These are phyloP conservation scores for Pelecanus crispus DNA, from an alignment of 2,113 vertebrate genomes.

Conservation along the genomic window DNA sequence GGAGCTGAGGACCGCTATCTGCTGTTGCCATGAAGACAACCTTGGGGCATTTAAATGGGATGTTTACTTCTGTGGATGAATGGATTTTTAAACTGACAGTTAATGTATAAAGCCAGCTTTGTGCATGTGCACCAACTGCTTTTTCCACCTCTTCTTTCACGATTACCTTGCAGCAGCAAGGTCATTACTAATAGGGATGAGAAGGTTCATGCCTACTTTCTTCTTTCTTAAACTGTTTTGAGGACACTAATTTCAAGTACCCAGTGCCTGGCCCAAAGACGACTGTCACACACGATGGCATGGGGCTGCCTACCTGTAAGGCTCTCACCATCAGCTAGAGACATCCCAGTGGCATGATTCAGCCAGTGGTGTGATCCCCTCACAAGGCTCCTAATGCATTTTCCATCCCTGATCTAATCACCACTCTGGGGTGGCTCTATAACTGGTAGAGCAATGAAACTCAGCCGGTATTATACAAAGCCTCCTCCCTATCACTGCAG, in stretches of 20 bases:
- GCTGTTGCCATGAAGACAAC: not conserved
- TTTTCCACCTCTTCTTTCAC: not conserved
- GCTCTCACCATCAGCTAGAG: not conserved
- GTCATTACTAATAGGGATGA: not conserved
- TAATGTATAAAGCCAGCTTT: not conserved
- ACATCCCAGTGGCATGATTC: not conserved
- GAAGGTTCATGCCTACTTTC: not conserved
- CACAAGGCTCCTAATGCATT: not conserved
- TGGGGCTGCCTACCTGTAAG: not conserved
- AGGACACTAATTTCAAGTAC: not conserved
- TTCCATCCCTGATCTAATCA: not conserved
- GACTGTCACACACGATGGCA: not conserved
- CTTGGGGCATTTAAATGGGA: not conserved
- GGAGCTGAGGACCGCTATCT: not conserved
- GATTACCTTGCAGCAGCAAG: not conserved
- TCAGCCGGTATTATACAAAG: not conserved
- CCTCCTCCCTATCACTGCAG: not conserved
- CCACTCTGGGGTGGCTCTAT: not conserved
- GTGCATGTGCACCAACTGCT: fast-evolving
- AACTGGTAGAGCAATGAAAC: not conserved
- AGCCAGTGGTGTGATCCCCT: not conserved
- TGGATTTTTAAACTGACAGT: not conserved
- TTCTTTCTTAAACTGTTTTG: not conserved
- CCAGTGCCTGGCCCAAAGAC: not conserved
- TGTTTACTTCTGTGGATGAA: not conserved